Conservation (phyloP, 2,113 vertebrate species). For the Macquaria australasica region DNA sequence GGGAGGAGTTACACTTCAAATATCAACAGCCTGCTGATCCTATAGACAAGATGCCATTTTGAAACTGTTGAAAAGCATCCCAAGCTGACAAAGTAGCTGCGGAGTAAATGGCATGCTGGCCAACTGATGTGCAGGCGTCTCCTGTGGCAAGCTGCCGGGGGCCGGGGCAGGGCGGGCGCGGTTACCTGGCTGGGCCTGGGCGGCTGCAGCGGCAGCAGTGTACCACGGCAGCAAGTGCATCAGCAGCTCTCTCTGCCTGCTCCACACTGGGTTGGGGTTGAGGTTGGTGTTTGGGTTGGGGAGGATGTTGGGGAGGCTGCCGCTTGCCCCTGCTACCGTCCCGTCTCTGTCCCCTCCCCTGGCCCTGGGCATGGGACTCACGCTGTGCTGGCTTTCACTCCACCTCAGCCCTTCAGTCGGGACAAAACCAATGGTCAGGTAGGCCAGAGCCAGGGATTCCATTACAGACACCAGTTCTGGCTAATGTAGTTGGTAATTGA, state of each 20-base stretch:
- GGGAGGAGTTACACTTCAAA: no score
- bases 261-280: constrained; percentile 83
- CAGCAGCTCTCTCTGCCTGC: constrained; percentile 88
- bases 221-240: constrained; percentile 88
- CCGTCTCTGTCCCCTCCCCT: constrained; percentile 81
- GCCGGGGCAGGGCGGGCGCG: background rate
- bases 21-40: background rate
- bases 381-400: constrained; percentile 88
- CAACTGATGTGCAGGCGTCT: background rate
- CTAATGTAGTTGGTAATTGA: constrained; percentile 20
- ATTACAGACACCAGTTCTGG: constrained; percentile 55
- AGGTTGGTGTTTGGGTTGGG: constrained; percentile 81
- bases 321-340: constrained; percentile 72
- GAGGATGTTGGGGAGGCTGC: constrained; percentile 74
- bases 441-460: constrained; percentile 59
- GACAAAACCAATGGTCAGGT: constrained; percentile 81
- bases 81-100: background rate
- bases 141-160: constrained; percentile 27
- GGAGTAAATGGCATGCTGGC: constrained; percentile 27
- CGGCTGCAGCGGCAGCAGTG: constrained; percentile 79
- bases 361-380: constrained; percentile 81
- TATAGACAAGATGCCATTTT: background rate
- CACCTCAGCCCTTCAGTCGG: constrained; percentile 86
- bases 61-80: constrained; percentile 12
- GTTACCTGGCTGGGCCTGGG: constrained; percentile 86